phyloP scores from a whole-genome alignment of 2,113 vertebrate species.

The Oryzias woworae region DNA sequence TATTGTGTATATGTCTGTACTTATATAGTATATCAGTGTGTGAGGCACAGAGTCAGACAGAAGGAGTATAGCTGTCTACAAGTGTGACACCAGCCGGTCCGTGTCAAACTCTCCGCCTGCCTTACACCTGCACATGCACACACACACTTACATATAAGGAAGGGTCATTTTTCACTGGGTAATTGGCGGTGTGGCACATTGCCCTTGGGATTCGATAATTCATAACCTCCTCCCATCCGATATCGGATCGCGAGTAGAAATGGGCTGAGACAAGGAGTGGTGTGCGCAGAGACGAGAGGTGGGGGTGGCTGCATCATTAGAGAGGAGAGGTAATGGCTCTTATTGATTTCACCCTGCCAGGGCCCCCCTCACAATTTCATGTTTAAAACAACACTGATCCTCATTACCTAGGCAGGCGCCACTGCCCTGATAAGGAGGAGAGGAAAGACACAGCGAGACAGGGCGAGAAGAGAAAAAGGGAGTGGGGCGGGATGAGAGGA shows the following conservation, averaged over 20 bases:
- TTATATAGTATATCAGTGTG: constrained; percentile 5
- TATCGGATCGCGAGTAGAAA: constrained; percentile 75
- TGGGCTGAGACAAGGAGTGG: constrained; percentile 68
- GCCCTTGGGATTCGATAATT: constrained; percentile 81
- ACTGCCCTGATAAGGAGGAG: constrained; percentile 50
- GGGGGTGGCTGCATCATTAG: constrained; percentile 73
- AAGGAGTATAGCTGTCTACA: constrained; percentile 28
- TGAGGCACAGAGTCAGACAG: constrained; percentile 18
- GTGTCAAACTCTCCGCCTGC: constrained; percentile 48
- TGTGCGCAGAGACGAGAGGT: constrained; percentile 24
- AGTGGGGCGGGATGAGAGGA: background rate
- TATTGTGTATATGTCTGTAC: constrained; percentile 14
- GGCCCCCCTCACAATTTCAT: constrained; percentile 77
- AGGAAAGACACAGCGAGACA: constrained; percentile 32
- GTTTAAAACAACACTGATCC: constrained; percentile 84
- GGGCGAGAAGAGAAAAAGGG: constrained; percentile 23
- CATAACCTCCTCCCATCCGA: constrained; percentile 80
- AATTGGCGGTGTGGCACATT: constrained; percentile 75
- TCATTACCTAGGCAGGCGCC: constrained; percentile 75
- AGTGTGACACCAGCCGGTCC: constrained; percentile 56
- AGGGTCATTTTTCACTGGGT: constrained; percentile 75
- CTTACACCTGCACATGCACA: constrained; percentile 34
- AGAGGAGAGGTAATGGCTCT: constrained; percentile 77
- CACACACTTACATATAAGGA: constrained; percentile 39
- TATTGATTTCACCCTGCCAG: constrained; percentile 77